These are phyloP conservation scores for Pseudococcus viburni DNA, from an alignment of 2,888 invertebrate species.

Conservation along the genomic window DNA sequence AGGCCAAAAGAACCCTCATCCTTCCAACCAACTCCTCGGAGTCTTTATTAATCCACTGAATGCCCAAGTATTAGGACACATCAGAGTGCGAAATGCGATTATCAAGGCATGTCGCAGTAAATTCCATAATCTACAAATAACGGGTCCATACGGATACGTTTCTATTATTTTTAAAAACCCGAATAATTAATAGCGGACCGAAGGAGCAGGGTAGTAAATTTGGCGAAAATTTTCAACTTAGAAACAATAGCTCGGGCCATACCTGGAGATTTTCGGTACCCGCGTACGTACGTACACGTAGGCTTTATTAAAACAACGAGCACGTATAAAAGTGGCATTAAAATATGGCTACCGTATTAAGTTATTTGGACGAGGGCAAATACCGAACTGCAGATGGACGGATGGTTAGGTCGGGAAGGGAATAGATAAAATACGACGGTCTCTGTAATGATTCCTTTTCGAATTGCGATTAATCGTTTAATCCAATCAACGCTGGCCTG, in stretches of 20 bases:
- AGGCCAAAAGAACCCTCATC: too few species aligned
- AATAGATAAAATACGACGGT: conserved; percentile 34
- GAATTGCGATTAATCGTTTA: conserved; percentile 57
- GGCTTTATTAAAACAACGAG: conserved; percentile 51
- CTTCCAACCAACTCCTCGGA: too few species aligned
- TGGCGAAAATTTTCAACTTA: conserved; percentile 4
- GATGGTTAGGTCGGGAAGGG: not conserved
- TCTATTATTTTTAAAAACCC: not conserved
- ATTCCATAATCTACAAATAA: not conserved
- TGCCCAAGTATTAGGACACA: not conserved
- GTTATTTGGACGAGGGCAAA: conserved; percentile 40
- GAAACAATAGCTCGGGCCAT: not conserved
- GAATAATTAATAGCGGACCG: not conserved
- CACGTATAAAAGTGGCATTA: conserved; percentile 50
- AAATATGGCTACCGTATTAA: conserved; percentile 56
- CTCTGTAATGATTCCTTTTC: conserved; percentile 47
- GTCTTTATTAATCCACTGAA: not conserved
- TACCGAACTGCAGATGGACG: not conserved
- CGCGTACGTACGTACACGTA: not conserved
- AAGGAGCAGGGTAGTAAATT: not conserved
- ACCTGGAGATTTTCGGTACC: not conserved
- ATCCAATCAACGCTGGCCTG: conserved; percentile 41
- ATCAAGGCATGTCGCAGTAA: not conserved
- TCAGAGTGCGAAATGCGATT: conserved; percentile 19
- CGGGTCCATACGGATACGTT: not conserved